These are phyloP conservation scores for Paratrypauchen microcephalus DNA, from an alignment of 2,797 vertebrate genomes.

Conservation along the genomic window DNA sequence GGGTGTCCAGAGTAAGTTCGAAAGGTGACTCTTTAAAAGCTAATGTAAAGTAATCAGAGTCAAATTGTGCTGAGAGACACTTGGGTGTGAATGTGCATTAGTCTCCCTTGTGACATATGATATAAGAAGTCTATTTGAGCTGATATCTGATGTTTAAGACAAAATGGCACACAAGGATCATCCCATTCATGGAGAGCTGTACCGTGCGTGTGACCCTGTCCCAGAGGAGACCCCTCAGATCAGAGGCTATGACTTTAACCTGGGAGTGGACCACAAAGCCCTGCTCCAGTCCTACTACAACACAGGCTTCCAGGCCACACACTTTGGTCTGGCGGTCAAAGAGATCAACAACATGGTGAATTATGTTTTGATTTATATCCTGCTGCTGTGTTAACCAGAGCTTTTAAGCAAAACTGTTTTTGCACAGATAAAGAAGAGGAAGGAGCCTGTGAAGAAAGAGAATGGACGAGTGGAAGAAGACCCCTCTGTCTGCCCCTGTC, in stretches of 20 bases:
- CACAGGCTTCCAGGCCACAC: conserved; percentile 86
- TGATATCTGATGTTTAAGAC: conserved; percentile 4
- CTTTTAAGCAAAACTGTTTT: background rate
- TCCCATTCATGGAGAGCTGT: background rate
- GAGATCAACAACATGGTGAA: conserved; percentile 83
- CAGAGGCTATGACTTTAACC: conserved; percentile 83
- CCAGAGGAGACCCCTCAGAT: conserved; percentile 73
- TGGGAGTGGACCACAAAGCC: conserved; percentile 73
- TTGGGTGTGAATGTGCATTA: conserved; percentile 1
- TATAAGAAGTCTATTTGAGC: background rate
- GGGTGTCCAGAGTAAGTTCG: conserved; percentile 6
- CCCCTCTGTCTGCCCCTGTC: conserved; percentile 26
- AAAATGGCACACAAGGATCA: conserved; percentile 21
- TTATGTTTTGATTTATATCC: background rate
- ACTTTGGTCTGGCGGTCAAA: conserved; percentile 77
- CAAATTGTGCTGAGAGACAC: background rate
- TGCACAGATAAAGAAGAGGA: conserved; percentile 78
- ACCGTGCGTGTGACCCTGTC: conserved; percentile 25
- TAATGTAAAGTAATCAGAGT: conserved; percentile 9
- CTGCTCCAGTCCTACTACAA: conserved; percentile 76
- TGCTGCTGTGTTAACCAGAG: background rate
- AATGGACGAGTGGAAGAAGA: conserved; percentile 38
- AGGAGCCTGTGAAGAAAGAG: conserved; percentile 67
- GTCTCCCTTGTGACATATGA: background rate
- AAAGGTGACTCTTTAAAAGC: conserved; percentile 15